Conservation (phyloP, 2,888 invertebrate species). For the Athalia cordata region DNA sequence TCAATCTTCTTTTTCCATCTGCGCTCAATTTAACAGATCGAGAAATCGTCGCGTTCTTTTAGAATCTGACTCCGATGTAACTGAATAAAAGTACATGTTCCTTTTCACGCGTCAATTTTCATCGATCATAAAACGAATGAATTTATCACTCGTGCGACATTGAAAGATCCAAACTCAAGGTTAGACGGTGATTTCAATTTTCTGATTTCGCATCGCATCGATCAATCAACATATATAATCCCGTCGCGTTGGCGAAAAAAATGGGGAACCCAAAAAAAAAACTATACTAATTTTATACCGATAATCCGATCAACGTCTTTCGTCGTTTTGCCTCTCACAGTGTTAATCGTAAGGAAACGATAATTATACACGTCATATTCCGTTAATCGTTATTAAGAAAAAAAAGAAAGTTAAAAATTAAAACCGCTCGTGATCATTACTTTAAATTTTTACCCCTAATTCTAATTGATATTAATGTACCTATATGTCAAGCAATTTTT, state of each 20-base stretch:
- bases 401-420: background rate
- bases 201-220: background rate
- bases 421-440: background rate
- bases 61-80: too few species aligned
- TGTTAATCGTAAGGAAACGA: background rate
- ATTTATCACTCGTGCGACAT: too few species aligned
- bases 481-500: too few species aligned
- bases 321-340: background rate
- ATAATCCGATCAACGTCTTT: conserved; percentile 19
- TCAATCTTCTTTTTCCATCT: too few species aligned
- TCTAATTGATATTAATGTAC: too few species aligned
- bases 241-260: background rate
- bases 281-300: background rate
- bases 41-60: too few species aligned
- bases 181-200: background rate
- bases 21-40: too few species aligned
- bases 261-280: background rate
- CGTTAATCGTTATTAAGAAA: background rate
- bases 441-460: background rate
- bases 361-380: conserved; percentile 6
- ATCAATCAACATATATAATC: background rate
- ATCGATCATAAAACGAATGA: too few species aligned
- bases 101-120: too few species aligned
- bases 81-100: too few species aligned
- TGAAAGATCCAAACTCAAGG: too few species aligned